A percentile compares a stretch with the other conserved stretches of the same genome.
Conservation (phyloP, 2,113 vertebrate genomes). For the Spermophilus dauricus region DNA sequence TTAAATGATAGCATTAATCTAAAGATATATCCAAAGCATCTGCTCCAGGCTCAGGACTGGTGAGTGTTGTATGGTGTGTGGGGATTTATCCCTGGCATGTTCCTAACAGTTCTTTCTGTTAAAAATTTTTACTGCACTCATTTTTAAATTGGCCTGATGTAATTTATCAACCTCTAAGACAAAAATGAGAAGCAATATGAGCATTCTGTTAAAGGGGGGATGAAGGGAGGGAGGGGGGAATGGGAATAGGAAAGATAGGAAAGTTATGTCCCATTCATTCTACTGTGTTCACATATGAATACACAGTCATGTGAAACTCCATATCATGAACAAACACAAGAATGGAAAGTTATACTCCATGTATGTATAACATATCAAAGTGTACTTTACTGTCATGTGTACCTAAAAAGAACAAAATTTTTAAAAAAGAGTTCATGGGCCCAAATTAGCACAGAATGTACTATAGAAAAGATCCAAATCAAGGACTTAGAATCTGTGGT, state of each 20-base stretch:
- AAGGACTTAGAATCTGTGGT: background rate
- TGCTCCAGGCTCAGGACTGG: background rate
- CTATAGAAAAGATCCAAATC: background rate
- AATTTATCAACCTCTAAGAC: conserved; percentile 60
- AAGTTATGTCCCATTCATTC: no score
- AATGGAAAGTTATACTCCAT: no score
- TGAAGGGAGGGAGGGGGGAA: no score
- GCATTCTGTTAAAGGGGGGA: background rate
- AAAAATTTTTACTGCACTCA: conserved; percentile 63
- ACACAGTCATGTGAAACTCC: no score
- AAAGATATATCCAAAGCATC: background rate
- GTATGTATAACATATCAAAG: no score
- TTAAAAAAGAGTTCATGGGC: background rate
- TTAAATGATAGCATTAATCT: background rate
- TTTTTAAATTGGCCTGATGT: conserved; percentile 62
- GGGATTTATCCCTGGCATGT: background rate
- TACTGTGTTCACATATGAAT: no score
- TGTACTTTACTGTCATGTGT: no score
- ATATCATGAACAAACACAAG: no score
- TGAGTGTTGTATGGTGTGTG: background rate
- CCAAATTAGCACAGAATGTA: rapidly evolving
- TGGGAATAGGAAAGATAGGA: no score
- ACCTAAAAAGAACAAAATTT: no score
- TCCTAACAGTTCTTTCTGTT: background rate
- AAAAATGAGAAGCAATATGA: conserved; percentile 47